Base-by-base conservation (phyloP, 2,797 vertebrate genomes). In the Scarus forsteni region DNA sequence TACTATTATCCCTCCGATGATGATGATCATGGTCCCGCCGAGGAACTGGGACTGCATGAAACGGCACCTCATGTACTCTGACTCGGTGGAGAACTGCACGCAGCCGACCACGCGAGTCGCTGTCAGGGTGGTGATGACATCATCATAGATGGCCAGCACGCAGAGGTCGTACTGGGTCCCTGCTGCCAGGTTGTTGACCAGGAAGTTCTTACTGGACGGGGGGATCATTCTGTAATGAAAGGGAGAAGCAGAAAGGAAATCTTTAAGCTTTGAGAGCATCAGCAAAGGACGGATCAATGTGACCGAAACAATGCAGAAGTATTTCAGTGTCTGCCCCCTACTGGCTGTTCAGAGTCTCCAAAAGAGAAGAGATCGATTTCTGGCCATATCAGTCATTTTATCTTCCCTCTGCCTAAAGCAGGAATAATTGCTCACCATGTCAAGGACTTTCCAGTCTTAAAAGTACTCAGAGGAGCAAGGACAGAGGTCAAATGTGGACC, bases 41-140 rank as follows among this genome's bases (percentile, higher is more conserved):
- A 99, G 94, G 91, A 99, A 99, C 93, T 99, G 98, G 36, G 97
- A 98, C 93, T 99, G 98, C 97, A 99, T 99, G 80, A 99, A 99
- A 73, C 98, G 98, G 84, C 98, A 99, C 70, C 96, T 95, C 84
- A 98, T 95, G 0, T 99, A 99, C 88, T 99, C 98, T 4, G 98
- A 95, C 91, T 98, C 97, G 0, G 98, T 99, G 57, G 94, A 95
- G 88, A 99, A 99, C 92, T 98, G 96, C n/a, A 97, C 95, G 71
- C 98, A 99, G 75, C 98, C 98, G 45, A 99, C 97, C 15, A 99
- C 96, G 1, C 98, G 94, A 0, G 98, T 99, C 14, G 98, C 98
- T 0, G 98, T 99, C 83, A 99, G 93, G 0, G 97, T 97, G 56
- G 98, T 99, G 91, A 98, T 96, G 77, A 95, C 95, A 0, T 99